Base-by-base conservation (phyloP, 2,113 vertebrate genomes). In the Cricetomys ansorgei region DNA sequence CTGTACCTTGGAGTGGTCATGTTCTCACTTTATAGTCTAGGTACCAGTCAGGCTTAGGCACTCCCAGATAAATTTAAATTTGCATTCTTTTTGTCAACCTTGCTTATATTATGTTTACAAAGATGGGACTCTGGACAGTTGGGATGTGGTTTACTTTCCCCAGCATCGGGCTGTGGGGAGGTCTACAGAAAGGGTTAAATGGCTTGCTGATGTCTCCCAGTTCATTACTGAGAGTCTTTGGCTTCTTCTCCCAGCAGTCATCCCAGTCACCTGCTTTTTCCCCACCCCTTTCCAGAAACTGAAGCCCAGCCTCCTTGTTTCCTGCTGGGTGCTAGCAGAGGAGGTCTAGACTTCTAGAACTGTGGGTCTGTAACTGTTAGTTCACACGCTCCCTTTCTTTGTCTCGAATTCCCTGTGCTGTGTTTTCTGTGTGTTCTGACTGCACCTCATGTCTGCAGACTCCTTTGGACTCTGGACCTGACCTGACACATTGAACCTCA, bases 181-280 rank as follows among this genome's bases (percentile, higher is more conserved):
- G 7, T 11, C 72, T 65, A 45, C 3, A 17, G 27, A 81, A 72
- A 59, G 25, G 6, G 21, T 67, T 57, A 89, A 84, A 85, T 12
- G 86, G 65, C 27, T 72, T 67, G 25, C 0, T 76, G 53, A 64
- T 81, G 75, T 80, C 13, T 93, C 70, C 13, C 7, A 70, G 40
- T 79, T 96, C 62, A 85, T 75, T 94, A 67, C 17, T 45, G 88
- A 79, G 23, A 67, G 79, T 70, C 59, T 94, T 81, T 40, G 64
- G 43, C 4, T 85, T 75, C 75, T 29, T 89, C n/a, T 37, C 12
- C 6, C 37, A 73, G 13, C 59, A 64, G n/a, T 96, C 50, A 70
- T 40, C 88, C 85, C 27, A 92, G 67, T 57, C 87, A 84, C 23
- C 40, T 37, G 34, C 12, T 65, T 84, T 55, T 19, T 87, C 6